Conservation (phyloP, 2,113 vertebrate genomes). For the Nipponia nippon region DNA sequence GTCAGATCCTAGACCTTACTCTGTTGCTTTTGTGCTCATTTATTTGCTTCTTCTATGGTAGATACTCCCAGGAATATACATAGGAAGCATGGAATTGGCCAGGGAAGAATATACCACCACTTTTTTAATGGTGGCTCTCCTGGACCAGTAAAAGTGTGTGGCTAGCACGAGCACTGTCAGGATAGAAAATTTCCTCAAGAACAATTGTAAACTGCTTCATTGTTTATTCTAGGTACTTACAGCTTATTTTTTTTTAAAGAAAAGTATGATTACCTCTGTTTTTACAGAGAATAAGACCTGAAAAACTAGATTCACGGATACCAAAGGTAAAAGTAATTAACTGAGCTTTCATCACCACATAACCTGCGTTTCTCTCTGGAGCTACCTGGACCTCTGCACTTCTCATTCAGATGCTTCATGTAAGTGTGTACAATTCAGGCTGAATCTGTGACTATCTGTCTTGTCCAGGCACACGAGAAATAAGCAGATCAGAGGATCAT, state of each 20-base stretch:
- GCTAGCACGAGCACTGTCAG: background rate
- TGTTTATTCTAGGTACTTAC: background rate
- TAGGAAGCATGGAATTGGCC: background rate
- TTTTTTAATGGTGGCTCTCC: background rate
- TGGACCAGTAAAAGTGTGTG: background rate
- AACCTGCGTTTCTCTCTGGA: background rate
- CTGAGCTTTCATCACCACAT: background rate
- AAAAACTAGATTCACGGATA: background rate
- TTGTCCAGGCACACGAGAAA: background rate
- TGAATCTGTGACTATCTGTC: background rate
- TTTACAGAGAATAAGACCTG: background rate
- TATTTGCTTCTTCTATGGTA: background rate
- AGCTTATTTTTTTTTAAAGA: background rate
- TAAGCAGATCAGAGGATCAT: background rate
- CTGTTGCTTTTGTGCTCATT: background rate
- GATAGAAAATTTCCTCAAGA: background rate
- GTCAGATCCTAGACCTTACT: background rate
- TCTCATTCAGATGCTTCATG: background rate
- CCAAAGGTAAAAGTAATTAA: background rate
- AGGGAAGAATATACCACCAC: background rate
- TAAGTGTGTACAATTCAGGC: background rate
- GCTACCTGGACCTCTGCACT: background rate
- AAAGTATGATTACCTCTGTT: background rate
- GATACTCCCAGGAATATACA: fast-evolving
- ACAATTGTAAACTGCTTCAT: background rate